Evolutionary conservation across 2,797 vertebrate genomes (phyloP).

Genomic region (Notoglanidium macrostoma): DNA sequence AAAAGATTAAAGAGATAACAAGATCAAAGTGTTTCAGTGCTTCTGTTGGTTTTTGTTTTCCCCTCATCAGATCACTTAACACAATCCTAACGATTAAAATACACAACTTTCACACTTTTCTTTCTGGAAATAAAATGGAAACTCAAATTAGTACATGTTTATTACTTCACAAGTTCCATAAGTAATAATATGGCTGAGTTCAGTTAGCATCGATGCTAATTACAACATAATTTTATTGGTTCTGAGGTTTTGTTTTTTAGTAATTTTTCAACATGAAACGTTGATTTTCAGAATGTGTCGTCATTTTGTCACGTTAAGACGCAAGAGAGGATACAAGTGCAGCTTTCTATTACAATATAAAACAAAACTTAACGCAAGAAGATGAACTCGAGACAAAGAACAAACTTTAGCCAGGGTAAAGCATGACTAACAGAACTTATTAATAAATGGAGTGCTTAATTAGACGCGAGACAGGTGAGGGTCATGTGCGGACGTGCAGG

Average conservation of each 20-base stretch:
- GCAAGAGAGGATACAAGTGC: too few relatives aligned
- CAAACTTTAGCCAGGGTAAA: too few relatives aligned
- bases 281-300: not conserved
- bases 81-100: not conserved
- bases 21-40: not conserved
- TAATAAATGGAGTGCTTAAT: too few relatives aligned
- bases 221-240: not conserved
- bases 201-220: not conserved
- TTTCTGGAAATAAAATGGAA: not conserved
- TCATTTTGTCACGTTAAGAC: too few relatives aligned
- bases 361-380: too few relatives aligned
- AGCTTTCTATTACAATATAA: too few relatives aligned
- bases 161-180: too few relatives aligned
- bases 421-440: too few relatives aligned
- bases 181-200: not conserved
- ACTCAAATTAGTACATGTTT: not conserved
- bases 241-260: not conserved
- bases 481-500: too few relatives aligned
- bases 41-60: not conserved
- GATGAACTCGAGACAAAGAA: too few relatives aligned
- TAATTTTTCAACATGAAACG: not conserved
- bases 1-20: not conserved
- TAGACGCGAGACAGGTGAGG: too few relatives aligned
- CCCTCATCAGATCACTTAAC: not conserved
- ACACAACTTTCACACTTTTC: not conserved